A percentile compares a stretch with the other conserved stretches of the same genome.
Evolutionary conservation across 2,113 vertebrate genomes (phyloP).

Genomic region (Amphiprion ocellaris): DNA sequence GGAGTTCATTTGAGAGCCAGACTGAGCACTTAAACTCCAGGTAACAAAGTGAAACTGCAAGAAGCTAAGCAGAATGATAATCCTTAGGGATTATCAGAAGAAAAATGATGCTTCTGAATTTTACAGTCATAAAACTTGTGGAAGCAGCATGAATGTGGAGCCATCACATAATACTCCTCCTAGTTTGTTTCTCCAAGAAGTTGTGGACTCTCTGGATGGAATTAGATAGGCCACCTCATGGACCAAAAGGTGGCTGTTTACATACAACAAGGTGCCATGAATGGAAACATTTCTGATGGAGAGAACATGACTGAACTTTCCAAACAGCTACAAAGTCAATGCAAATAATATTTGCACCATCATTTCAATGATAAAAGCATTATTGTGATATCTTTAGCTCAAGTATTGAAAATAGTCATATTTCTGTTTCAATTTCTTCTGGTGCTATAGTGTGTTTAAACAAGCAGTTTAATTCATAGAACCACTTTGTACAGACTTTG

Average conservation of each 20-base stretch:
- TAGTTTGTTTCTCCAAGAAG: conserved; percentile 30
- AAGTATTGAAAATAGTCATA: conserved; percentile 8
- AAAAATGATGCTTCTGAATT: conserved; percentile 36
- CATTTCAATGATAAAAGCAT: conserved; percentile 19
- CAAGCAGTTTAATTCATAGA: conserved; percentile 7
- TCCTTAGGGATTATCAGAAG: conserved; percentile 27
- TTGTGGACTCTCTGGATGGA: conserved; percentile 19
- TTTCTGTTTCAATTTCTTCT: conserved; percentile 18
- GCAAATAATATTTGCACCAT: background rate
- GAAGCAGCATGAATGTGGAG: background rate
- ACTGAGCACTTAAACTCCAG: conserved; percentile 26
- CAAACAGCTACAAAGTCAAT: conserved; percentile 1
- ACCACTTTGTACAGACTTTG: background rate
- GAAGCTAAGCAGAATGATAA: background rate
- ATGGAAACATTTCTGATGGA: conserved; percentile 31
- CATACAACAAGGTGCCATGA: conserved; percentile 50
- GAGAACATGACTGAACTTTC: conserved; percentile 35
- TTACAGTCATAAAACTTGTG: conserved; percentile 3
- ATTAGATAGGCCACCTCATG: conserved; percentile 39
- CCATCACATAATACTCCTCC: conserved; percentile 11
- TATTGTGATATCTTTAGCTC: conserved; percentile 12
- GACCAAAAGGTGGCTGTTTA: conserved; percentile 70
- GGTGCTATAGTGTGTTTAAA: background rate
- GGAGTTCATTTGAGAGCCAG: conserved; percentile 37
- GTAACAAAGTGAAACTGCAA: conserved; percentile 29